These are phyloP conservation scores for Endomychus coccineus DNA, from an alignment of 2,888 invertebrate genomes.

Conservation along the genomic window DNA sequence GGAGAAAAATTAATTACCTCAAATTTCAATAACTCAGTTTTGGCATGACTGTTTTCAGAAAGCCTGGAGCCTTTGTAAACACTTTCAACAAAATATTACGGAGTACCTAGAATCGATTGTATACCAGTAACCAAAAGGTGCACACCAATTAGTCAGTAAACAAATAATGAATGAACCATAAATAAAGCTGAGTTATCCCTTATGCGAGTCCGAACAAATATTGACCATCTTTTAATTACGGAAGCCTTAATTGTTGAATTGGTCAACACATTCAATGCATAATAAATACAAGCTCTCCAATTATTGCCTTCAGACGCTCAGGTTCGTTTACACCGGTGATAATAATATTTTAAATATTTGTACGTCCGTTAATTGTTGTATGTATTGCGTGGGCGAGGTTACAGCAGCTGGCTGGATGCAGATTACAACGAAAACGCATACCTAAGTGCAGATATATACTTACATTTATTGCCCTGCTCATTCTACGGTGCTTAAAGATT, in stretches of 20 bases:
- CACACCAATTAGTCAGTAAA: constrained; percentile 40
- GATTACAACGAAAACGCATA: constrained; percentile 1
- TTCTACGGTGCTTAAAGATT: no score
- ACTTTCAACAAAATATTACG: no score
- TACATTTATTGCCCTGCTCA: no score
- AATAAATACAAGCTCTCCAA: constrained; percentile 42
- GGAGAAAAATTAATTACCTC: no score
- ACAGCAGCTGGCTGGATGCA: constrained; percentile 14
- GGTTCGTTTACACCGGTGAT: constrained; percentile 41
- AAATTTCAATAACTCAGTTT: no score
- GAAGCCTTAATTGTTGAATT: constrained; percentile 24
- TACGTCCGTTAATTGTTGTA: constrained; percentile 37
- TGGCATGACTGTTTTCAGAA: no score
- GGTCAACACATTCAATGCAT: constrained; percentile 36
- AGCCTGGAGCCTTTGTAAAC: no score
- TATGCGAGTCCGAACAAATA: constrained; percentile 10
- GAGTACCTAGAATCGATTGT: no score
- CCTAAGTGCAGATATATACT: no score
- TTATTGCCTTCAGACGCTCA: constrained; percentile 37
- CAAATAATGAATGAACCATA: constrained; percentile 42
- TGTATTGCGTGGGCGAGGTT: constrained; percentile 23
- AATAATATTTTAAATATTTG: constrained; percentile 43
- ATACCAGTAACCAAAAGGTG: constrained; percentile 24
- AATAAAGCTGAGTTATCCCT: constrained; percentile 26
- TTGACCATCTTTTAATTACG: constrained; percentile 17